Base-by-base conservation (phyloP, 2,113 vertebrate species). In the Pachyramphus minor region DNA sequence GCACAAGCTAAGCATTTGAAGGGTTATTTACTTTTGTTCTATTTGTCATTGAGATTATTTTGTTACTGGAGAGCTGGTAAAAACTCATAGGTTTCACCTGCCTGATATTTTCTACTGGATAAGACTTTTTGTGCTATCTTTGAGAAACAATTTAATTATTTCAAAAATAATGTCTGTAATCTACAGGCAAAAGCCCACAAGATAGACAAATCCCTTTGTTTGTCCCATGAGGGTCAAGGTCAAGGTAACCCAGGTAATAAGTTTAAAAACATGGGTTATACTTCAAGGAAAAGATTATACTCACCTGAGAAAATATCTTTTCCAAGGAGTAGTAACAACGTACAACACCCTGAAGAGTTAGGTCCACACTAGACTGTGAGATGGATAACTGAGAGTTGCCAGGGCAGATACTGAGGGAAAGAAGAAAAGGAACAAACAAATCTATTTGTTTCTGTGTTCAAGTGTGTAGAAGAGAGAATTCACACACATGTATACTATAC, bases 401-500 rank as follows among this genome's bases (percentile, higher is more conserved):
- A 80, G 8, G 7, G 42, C 0, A 50, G 12, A 37, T 53, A 15
- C 6, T 53, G 7, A 12, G 42, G 64, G 6, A 50, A 82, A 52
- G 7, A 67, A 60, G 60, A 67, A 80, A 66, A 22, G 8, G 4
- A 18, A 28, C 6, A 39, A 62, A 62, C 11, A 33, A 59, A 22
- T 55, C 6, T 35, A 14, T 58, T 49, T 81, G 6, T 56, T 49
- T 67, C 18, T 50, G 5, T 49, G 15, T 49, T 64, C 42, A 6
- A 64, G 6, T 62, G 4, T 72, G 21, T 24, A 35, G 21, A 58
- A 77, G 3, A 73, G 9, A 82, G 6, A 63, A 84, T 71, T 71
- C 24, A 49, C 20, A 22, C 2, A 3, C 2, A 3, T 12, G 4
- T 50, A 7, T 22, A 27, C 0, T 2, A 52, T 8, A 3, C 52